Conservation (phyloP, 2,113 vertebrate species). For the Carollia perspicillata region DNA sequence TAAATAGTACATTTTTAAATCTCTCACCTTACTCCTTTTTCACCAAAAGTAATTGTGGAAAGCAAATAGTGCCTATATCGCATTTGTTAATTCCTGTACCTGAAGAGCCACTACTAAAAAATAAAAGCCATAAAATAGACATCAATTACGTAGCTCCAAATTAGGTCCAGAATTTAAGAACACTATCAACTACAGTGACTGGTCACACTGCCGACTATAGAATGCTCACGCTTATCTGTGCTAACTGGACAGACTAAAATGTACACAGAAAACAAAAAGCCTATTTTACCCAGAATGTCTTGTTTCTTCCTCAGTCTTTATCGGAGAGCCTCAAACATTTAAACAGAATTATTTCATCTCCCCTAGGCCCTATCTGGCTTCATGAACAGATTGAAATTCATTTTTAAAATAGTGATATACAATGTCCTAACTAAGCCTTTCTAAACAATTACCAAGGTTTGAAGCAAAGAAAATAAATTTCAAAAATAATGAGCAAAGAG, state of each 20-base stretch:
- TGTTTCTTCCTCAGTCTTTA: neutral
- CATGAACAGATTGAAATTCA: neutral
- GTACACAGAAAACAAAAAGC: neutral
- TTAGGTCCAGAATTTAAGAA: neutral
- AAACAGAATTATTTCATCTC: neutral
- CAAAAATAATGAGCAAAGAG: slow-evolving; percentile 5
- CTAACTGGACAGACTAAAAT: neutral
- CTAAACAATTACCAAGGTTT: neutral
- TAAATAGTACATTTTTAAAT: neutral
- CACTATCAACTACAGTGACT: too few relatives aligned
- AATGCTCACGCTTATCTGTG: neutral
- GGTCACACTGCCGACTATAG: neutral
- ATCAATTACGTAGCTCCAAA: neutral
- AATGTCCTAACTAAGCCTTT: neutral
- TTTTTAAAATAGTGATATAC: neutral
- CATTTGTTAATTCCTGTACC: neutral
- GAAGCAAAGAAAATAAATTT: neutral
- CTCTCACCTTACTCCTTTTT: neutral
- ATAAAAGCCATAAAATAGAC: slow-evolving; percentile 13
- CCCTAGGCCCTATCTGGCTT: neutral
- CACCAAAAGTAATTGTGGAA: neutral
- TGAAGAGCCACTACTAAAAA: neutral
- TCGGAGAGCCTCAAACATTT: neutral
- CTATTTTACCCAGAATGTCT: neutral
- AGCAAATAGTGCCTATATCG: neutral